Evolutionary conservation across 2,113 vertebrate species (phyloP).

Genomic region (Anguilla japonica): DNA sequence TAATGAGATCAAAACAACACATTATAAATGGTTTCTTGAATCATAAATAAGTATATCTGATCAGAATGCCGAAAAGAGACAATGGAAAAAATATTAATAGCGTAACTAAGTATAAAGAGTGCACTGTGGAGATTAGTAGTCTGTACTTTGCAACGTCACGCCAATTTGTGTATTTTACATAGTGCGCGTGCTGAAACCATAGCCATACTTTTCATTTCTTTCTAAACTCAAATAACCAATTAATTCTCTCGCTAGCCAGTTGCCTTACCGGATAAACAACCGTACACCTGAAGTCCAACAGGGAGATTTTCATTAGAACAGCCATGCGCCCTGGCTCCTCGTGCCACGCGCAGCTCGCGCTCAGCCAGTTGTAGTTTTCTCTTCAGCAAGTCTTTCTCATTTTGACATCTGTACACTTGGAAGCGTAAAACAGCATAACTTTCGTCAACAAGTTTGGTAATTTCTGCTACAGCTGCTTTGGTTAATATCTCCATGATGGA

Average conservation of each 20-base stretch:
- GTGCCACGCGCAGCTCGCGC: slow-evolving; percentile 40
- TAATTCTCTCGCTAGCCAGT: background rate
- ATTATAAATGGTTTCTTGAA: background rate
- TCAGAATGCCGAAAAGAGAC: background rate
- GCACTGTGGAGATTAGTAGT: background rate
- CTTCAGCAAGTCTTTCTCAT: slow-evolving; percentile 63
- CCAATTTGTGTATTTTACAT: too few relatives aligned
- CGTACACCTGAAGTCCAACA: background rate
- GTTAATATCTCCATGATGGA: slow-evolving; percentile 69
- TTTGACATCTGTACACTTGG: slow-evolving; percentile 61
- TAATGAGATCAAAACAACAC: background rate
- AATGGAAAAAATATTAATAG: background rate
- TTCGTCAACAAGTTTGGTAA: slow-evolving; percentile 68
- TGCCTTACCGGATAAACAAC: background rate
- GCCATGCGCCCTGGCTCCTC: slow-evolving; percentile 16
- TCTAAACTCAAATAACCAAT: too few relatives aligned
- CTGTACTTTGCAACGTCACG: background rate
- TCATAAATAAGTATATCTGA: background rate
- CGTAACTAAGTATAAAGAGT: background rate
- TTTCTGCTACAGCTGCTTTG: slow-evolving; percentile 65
- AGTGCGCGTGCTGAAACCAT: too few relatives aligned
- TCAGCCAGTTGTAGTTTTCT: slow-evolving; percentile 59
- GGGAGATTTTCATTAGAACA: background rate
- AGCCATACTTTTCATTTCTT: too few relatives aligned
- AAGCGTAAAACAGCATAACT: slow-evolving; percentile 63